These are phyloP conservation scores for Campylomormyrus tamandua DNA, from an alignment of 2,113 vertebrate genomes.

Conservation along the genomic window DNA sequence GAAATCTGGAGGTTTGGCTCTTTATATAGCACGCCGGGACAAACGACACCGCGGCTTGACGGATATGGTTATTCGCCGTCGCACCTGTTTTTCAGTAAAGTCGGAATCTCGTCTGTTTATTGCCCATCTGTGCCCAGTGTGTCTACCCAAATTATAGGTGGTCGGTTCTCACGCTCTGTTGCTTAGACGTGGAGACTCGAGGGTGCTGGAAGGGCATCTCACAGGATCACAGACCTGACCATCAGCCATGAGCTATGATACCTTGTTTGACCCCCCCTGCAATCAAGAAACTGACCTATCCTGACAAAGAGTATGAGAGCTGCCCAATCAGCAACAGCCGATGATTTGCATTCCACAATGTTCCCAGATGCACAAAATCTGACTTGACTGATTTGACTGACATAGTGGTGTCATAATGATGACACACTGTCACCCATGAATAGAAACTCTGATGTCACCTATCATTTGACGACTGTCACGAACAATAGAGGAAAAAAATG, in stretches of 20 bases:
- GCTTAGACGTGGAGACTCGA: not conserved
- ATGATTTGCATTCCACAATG: conserved; percentile 30
- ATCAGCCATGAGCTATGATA: not conserved
- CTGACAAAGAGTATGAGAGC: conserved; percentile 5
- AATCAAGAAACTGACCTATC: not conserved
- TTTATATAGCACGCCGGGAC: conserved; percentile 17
- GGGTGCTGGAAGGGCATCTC: not conserved
- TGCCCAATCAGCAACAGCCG: conserved; percentile 11
- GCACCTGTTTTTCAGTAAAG: conserved; percentile 18
- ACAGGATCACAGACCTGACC: not conserved
- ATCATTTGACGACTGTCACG: not conserved
- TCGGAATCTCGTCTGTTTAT: conserved; percentile 14
- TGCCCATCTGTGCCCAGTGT: conserved; percentile 28
- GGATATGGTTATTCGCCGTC: conserved; percentile 7
- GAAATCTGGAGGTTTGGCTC: not conserved
- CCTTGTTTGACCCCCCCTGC: not conserved
- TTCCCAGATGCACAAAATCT: conserved; percentile 26
- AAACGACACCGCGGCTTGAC: conserved; percentile 12
- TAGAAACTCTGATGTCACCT: conserved; percentile 24
- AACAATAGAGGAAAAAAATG: conserved; percentile 6
- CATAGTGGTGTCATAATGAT: conserved; percentile 30
- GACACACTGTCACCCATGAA: conserved; percentile 33
- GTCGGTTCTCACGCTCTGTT: not conserved
- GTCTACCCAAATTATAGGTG: conserved; percentile 1
- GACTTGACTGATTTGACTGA: conserved; percentile 31